Conservation (phyloP, 2,113 vertebrate genomes). For the Chunga burmeisteri region DNA sequence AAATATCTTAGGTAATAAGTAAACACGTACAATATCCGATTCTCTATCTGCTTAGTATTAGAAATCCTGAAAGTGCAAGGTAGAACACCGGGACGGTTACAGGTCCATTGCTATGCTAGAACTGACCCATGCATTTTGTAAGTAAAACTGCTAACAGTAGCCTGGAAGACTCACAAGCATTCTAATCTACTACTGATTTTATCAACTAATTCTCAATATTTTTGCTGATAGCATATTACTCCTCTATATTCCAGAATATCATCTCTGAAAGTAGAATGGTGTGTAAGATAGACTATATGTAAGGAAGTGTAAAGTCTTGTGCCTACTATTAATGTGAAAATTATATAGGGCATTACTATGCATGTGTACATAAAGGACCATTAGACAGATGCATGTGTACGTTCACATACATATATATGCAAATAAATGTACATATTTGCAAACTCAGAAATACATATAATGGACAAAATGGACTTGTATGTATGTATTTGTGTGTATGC, state of each 20-base stretch:
- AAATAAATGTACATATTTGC: not conserved
- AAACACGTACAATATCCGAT: not conserved
- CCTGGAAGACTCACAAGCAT: not conserved
- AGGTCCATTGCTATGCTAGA: not conserved
- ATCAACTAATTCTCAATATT: not conserved
- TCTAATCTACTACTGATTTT: not conserved
- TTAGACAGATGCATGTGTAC: not conserved
- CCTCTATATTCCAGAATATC: not conserved
- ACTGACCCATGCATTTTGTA: not conserved
- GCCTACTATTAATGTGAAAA: not conserved
- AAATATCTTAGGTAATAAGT: not conserved
- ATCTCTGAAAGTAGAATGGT: not conserved
- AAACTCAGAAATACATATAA: not conserved
- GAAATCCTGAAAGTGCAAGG: not conserved
- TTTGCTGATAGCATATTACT: not conserved
- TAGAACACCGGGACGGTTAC: not conserved
- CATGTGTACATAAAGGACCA: not conserved
- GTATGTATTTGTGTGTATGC: not conserved
- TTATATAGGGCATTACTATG: not conserved
- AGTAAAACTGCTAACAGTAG: not conserved
- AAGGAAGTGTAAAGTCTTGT: not conserved
- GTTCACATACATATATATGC: not conserved
- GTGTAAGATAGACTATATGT: not conserved
- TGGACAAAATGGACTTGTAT: not conserved
- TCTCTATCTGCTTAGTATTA: not conserved